Evolutionary conservation across 2,888 invertebrate species (phyloP), one percentile per base, ranked within the genome.

Genomic region (Arctia plantaginis): DNA sequence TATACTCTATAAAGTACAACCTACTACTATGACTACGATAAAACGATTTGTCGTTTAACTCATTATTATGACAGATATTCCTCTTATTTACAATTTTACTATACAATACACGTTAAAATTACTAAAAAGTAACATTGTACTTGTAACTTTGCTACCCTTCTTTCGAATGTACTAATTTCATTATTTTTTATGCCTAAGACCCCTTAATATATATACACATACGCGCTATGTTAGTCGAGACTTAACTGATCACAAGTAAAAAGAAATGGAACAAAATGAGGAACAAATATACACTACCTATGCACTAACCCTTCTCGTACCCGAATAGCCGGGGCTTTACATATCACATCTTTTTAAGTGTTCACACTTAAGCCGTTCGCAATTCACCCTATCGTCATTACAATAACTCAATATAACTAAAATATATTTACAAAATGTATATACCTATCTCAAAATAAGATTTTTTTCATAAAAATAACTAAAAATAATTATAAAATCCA

Each of bases 51-150:
- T 93, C 93, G 92, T 93, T 95, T 94, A 94, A 92, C 91, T 92
- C 91, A 92, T 94, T 95, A 95, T 95, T 95, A 95, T 95, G 95
- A 94, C 94, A 95, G 92, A 95, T 95, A 95, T 95, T 94, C 86
- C 93, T 95, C 95, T 95, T 95, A 95, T 95, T 92, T 95, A 95
- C 95, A 95, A 91, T 92, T 94, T 93, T 84, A 89, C 93, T 95
- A 94, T 95, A 95, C 94, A 95, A 92, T 93, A 94, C 90, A 90
- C 85, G 84, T 93, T 91, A 93, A 92, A 94, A 92, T 92, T 91
- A 92, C 88, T 91, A 93, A 91, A 94, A 94, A 93, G 94, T 94
- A 94, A 94, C 93, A 94, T 95, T 95, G 95, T 95, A 95, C 95
- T 95, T 90, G 89, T 91, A 93, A 93, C 91, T 91, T 93, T 90